Evolutionary conservation across 2,888 invertebrate genomes (phyloP), one percentile per base, ranked within the genome.

Genomic region (Horisme vitalbata): DNA sequence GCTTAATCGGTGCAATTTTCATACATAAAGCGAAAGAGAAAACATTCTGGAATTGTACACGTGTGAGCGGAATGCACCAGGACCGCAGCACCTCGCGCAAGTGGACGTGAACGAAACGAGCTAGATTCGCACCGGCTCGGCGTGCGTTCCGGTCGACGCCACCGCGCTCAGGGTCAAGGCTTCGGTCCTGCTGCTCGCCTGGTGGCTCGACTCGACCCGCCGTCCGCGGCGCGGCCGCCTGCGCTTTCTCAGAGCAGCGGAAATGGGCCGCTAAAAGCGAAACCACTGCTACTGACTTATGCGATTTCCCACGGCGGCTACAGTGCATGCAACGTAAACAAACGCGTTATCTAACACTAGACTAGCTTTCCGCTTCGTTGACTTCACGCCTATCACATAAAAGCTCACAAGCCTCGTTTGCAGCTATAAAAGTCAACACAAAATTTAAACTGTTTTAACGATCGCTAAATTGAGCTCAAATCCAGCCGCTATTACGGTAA

Each of bases 131-230:
- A 73, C 82, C 75, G 68, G 76, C 77, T 76, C 78, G 77, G 79
- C 77, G 82, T 77, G 79, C 88, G 87, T 87, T 86, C 84, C 87
- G 89, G 89, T 89, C 89, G 89, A 78, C 89, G 89, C 87, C 88
- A 86, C 84, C 85, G 79, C 78, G 76, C 72, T 84, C 87, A 88
- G 88, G 89, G 87, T 89, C 89, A 89, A 89, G 89, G 89, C 82
- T 86, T 86, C 70, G 68, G 77, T 83, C 76, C 84, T 83, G 82
- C 77, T 57, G 55, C 37, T 68, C 72, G 83, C 83, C 83, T 85
- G 73, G 83, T 87, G 74, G 65, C 65, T 66, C 55, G 63, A 61
- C 55, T 61, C 63, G 64, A n/a, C n/a, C n/a, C n/a, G n/a, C n/a
- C n/a, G n/a, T n/a, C n/a, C n/a, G n/a, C n/a, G n/a, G n/a, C n/a